Conservation (phyloP, 2,797 vertebrate species). For the Microctenopoma lineatum region DNA sequence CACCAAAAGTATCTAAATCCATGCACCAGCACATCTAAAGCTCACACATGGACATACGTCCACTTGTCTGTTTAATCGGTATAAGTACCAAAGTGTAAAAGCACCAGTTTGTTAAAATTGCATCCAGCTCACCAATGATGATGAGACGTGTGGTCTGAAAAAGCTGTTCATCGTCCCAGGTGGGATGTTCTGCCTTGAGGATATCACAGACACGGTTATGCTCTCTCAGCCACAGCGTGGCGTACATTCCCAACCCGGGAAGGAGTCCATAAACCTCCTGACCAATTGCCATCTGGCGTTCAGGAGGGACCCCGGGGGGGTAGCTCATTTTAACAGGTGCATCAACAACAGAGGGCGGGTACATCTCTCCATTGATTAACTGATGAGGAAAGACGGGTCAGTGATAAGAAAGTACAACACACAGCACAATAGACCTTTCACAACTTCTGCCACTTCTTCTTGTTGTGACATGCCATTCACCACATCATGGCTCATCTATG, state of each 20-base stretch:
- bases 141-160: slow-evolving; percentile 95
- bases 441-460: not conserved
- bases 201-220: slow-evolving; percentile 96
- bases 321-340: slow-evolving; percentile 90
- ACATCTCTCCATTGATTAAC: slow-evolving; percentile 90
- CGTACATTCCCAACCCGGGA: slow-evolving; percentile 89
- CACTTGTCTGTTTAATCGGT: slow-evolving; percentile 1
- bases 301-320: slow-evolving; percentile 72
- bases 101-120: no score
- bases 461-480: not conserved
- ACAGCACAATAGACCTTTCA: not conserved
- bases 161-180: slow-evolving; percentile 94
- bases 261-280: slow-evolving; percentile 95
- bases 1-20: not conserved
- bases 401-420: not conserved
- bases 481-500: not conserved
- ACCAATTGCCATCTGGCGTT: slow-evolving; percentile 87
- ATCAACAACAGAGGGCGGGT: slow-evolving; percentile 86
- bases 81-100: not conserved
- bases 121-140: slow-evolving; percentile 87
- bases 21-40: not conserved
- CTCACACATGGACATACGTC: not conserved
- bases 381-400: slow-evolving; percentile 50
- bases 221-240: slow-evolving; percentile 94
- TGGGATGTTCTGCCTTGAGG: slow-evolving; percentile 90